A percentile compares a stretch with the other conserved stretches of the same genome.
phyloP scores from a whole-genome alignment of 2,113 vertebrate species.

The Cavia aperea region DNA sequence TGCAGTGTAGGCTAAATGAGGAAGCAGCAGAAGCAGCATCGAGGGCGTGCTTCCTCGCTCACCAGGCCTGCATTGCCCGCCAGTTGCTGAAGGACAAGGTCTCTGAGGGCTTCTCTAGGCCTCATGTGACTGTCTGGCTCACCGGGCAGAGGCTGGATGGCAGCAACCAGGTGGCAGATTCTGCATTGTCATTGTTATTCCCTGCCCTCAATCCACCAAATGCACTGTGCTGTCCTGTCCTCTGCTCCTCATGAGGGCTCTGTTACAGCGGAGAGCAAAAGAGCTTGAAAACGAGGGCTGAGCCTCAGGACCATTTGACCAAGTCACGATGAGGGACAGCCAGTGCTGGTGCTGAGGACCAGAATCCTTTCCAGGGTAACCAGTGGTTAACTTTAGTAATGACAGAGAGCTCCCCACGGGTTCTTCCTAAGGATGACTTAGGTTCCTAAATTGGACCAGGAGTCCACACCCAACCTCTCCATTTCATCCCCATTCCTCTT shows the following conservation, averaged over 20 bases:
- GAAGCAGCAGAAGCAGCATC: slow-evolving; percentile 47
- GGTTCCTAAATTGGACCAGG: not conserved
- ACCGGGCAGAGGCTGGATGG: not conserved
- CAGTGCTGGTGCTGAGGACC: not conserved
- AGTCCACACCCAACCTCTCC: not conserved
- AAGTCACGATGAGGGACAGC: not conserved
- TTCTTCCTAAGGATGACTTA: not conserved
- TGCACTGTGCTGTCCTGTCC: not conserved
- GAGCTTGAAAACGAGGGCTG: not conserved
- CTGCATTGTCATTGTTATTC: not conserved
- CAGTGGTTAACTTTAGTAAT: not conserved
- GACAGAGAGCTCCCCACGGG: not conserved
- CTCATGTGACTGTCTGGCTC: not conserved
- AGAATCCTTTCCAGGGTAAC: not conserved
- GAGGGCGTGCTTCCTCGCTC: not conserved
- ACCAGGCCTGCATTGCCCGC: slow-evolving; percentile 7
- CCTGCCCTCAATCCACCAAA: not conserved
- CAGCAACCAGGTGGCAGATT: not conserved
- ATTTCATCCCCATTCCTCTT: not conserved
- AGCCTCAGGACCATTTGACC: not conserved
- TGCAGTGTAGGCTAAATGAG: slow-evolving; percentile 63
- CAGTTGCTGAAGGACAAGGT: slow-evolving; percentile 47
- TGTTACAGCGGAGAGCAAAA: not conserved
- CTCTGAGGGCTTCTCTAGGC: not conserved
- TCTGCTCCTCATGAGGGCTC: not conserved